phyloP scores from a whole-genome alignment of 23 tunicate genomes.

The Aplidium turbinatum region DNA sequence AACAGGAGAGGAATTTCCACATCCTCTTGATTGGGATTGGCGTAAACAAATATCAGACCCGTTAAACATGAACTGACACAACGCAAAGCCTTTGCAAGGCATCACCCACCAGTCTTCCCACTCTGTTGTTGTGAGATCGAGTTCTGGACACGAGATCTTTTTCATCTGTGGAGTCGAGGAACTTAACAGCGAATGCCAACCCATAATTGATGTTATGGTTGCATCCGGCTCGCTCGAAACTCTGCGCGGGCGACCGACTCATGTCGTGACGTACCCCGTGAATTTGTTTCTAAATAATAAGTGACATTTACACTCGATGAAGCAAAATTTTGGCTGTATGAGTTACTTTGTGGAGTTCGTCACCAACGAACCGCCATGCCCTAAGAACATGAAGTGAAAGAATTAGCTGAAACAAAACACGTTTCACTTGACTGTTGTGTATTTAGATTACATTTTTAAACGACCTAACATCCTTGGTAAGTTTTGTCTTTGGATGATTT shows the following conservation, averaged over 20 bases:
- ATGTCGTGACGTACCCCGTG: background rate
- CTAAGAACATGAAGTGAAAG: too few relatives aligned
- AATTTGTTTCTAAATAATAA: background rate
- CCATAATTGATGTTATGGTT: constrained; percentile 78
- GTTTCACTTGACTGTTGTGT: too few relatives aligned
- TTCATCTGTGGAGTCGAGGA: constrained; percentile 56
- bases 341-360: background rate
- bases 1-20: background rate
- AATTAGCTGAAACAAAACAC: too few relatives aligned
- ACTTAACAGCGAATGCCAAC: constrained; percentile 52
- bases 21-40: background rate
- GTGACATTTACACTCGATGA: background rate
- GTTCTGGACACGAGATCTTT: constrained; percentile 29
- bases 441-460: too few relatives aligned
- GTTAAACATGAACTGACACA: too few relatives aligned
- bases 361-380: too few relatives aligned
- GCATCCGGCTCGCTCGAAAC: constrained; percentile 49
- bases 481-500: too few relatives aligned
- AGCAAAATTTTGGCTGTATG: background rate
- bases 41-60: too few relatives aligned
- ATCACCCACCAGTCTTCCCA: constrained; percentile 76
- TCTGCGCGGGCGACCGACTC: background rate
- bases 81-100: background rate
- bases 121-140: constrained; percentile 82
- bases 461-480: too few relatives aligned